Percentiles rank a stretch among this genome's conserved stretches.
These are phyloP conservation scores for Pantherophis guttatus DNA, from an alignment of 2,113 vertebrate genomes.

Conservation along the genomic window DNA sequence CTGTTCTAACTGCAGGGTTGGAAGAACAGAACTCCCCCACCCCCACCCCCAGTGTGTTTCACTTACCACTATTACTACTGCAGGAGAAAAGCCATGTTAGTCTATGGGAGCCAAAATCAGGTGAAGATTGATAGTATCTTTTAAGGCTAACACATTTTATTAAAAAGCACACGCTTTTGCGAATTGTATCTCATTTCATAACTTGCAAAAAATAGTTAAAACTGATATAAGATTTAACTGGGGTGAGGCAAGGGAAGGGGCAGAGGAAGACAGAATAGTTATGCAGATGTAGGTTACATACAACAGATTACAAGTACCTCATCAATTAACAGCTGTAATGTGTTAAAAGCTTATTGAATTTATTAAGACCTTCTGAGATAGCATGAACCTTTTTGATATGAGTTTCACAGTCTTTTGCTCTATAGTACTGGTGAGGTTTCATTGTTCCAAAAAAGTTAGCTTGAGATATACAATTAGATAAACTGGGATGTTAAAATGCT, in stretches of 20 bases:
- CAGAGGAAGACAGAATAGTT: background rate
- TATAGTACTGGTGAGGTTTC: background rate
- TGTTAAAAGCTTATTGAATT: background rate
- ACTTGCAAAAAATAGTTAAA: background rate
- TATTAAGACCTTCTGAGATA: background rate
- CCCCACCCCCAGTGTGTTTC: background rate
- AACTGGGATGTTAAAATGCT: background rate
- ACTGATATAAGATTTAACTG: background rate
- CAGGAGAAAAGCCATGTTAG: background rate
- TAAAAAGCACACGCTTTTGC: background rate
- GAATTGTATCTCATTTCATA: background rate
- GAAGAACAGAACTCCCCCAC: background rate
- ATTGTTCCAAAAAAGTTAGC: background rate
- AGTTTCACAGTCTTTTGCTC: background rate
- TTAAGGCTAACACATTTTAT: background rate
- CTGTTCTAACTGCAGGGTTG: background rate
- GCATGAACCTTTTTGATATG: background rate
- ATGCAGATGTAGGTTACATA: background rate
- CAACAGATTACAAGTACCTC: background rate
- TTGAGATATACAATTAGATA: background rate
- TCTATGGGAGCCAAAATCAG: background rate
- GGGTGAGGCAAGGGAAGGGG: background rate
- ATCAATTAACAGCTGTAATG: background rate
- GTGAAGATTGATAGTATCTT: background rate
- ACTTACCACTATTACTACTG: background rate